These are phyloP conservation scores for Peromyscus maniculatus DNA, from an alignment of 2,113 vertebrate species.

Conservation along the genomic window DNA sequence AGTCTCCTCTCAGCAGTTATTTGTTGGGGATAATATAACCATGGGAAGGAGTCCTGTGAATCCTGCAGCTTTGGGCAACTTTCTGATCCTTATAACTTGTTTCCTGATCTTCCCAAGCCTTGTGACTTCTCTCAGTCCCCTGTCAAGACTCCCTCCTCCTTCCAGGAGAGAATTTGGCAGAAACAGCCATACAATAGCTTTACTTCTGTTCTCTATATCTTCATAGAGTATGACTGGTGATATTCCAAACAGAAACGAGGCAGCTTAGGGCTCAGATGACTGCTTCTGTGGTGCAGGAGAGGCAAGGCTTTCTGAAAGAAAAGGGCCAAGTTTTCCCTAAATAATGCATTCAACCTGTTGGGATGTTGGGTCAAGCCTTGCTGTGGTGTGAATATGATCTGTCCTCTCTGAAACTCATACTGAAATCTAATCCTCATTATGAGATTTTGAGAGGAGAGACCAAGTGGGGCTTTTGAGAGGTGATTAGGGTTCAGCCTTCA, in stretches of 20 bases:
- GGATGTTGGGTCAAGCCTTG: not conserved
- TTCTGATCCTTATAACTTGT: not conserved
- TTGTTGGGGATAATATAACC: not conserved
- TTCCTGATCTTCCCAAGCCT: not conserved
- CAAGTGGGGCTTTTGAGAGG: not conserved
- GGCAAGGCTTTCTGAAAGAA: not conserved
- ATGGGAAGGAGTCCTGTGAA: not conserved
- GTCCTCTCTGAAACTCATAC: not conserved
- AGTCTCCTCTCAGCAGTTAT: not conserved
- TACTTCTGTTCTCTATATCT: not conserved
- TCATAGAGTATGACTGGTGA: not conserved
- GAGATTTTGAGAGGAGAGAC: not conserved
- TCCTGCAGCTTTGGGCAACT: not conserved
- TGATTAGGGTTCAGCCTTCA: not conserved
- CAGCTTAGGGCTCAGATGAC: conserved; percentile 5
- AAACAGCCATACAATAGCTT: not conserved
- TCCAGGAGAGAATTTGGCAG: not conserved
- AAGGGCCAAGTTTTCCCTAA: not conserved
- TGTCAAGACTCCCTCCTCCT: too few species aligned
- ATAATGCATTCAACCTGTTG: not conserved
- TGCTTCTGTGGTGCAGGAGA: not conserved
- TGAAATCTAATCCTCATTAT: conserved; percentile 7
- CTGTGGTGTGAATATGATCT: not conserved
- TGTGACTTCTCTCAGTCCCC: not conserved
- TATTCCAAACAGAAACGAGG: not conserved